Percentiles rank a stretch among this genome's conserved stretches.
Conservation (phyloP, 2,113 vertebrate genomes). For the Mystacornis crossleyi region DNA sequence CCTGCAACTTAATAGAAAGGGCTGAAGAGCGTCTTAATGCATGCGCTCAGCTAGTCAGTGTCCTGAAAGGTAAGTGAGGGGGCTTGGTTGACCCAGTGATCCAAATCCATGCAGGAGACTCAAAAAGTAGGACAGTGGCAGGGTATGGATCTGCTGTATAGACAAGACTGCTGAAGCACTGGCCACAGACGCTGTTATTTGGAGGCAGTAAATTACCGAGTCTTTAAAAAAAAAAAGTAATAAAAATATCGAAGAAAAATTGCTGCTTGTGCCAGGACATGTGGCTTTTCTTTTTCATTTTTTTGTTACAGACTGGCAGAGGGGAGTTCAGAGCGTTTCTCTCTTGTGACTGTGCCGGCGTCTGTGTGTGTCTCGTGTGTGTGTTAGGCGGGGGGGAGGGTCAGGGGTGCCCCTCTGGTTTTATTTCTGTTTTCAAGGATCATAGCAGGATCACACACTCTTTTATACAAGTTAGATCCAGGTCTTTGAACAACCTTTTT, state of each 20-base stretch:
- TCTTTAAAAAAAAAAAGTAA: neutral
- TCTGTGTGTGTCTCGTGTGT: neutral
- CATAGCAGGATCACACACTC: conserved; percentile 73
- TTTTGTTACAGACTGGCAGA: neutral
- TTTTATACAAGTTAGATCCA: conserved; percentile 81
- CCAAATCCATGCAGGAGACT: neutral
- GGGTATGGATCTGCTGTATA: neutral
- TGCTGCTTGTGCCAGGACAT: conserved; percentile 54
- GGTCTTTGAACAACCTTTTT: conserved; percentile 78
- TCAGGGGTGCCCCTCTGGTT: conserved; percentile 33
- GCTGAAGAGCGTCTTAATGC: neutral
- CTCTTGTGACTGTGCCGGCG: conserved; percentile 12
- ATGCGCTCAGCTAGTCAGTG: neutral
- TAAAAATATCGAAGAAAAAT: neutral
- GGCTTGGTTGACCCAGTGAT: conserved; percentile 21
- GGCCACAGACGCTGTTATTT: neutral
- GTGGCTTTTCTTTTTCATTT: neutral
- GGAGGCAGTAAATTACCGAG: neutral
- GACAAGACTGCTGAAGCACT: neutral
- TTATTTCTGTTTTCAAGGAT: conserved; percentile 70
- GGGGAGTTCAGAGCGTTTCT: conserved; percentile 44
- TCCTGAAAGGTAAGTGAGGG: conserved; percentile 12
- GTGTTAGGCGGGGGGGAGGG: conserved; percentile 40
- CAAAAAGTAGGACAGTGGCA: neutral
- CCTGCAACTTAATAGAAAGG: neutral